Evolutionary conservation across 2,113 vertebrate genomes (phyloP), one percentile per base, ranked within the genome.

Genomic region (Lota lota): DNA sequence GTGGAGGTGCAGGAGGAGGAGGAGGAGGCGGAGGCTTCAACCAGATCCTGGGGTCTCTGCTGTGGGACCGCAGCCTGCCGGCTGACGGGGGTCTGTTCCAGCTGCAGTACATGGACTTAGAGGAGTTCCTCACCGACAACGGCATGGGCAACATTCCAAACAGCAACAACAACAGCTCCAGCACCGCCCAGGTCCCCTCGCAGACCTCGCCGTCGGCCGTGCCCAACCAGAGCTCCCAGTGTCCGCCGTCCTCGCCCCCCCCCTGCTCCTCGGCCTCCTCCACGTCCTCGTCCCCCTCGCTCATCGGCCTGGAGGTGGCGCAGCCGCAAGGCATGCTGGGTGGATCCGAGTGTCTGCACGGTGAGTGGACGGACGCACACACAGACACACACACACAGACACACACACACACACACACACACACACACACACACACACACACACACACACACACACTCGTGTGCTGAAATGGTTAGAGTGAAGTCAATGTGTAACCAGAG

Each of bases 41-140:
- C 80, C 89, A 90, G 80, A 91, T 93, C 79, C 77, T 92, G 72
- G 91, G 89, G 60, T 88, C 90, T 61, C 82, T 91, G 16, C 71
- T 92, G 74, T 93, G 92, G 92, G 92, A 93, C 80, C 88, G 92
- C 67, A 92, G 87, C 70, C 79, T 93, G 64, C 89, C 90, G 0
- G 89, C 89, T 1, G 92, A 93, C 3, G 89, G 89, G 22, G 90
- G 92, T 36, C 89, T 93, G 72, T 93, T 93, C 83, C 92, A 93
- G 88, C 89, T 93, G 72, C 92, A 93, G 81, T 93, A 93, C 85
- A 93, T 93, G 92, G 92, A 93, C 86, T 88, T 93, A 79, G 92
- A 93, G 70, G 92, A 93, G 84, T 93, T 93, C 75, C 87, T 93
- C 69, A 92, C 89, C 0, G 92, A 93, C 74, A 93, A 93, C 20